These are phyloP conservation scores for Pogona vitticeps DNA, from an alignment of 2,113 vertebrate species.

Conservation along the genomic window DNA sequence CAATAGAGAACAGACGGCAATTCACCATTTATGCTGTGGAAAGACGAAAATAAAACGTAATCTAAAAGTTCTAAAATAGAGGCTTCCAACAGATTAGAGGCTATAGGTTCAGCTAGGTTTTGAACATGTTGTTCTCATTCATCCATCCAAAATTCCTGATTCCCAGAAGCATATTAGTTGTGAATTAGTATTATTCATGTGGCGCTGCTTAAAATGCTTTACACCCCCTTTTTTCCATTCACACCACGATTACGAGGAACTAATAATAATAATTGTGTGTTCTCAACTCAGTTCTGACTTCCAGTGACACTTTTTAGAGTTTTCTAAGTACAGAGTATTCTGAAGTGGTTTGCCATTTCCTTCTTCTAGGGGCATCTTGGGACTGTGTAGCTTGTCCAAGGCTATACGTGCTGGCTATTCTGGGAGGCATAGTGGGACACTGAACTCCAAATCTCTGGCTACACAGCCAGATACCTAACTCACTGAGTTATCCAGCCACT, in stretches of 20 bases:
- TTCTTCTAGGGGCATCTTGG: too few species aligned
- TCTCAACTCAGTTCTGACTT: too few species aligned
- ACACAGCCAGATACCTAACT: too few species aligned
- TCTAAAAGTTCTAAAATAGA: neutral
- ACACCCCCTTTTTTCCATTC: neutral
- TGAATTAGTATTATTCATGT: neutral
- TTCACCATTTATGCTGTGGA: neutral
- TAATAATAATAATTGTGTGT: too few species aligned
- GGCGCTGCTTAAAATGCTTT: neutral
- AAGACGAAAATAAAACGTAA: conserved; percentile 16
- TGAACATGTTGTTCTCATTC: neutral
- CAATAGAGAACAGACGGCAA: neutral
- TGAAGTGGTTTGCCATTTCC: too few species aligned
- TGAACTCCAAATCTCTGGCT: too few species aligned
- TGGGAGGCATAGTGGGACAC: too few species aligned
- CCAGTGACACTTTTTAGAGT: too few species aligned
- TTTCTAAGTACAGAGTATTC: too few species aligned
- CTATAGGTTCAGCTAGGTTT: neutral
- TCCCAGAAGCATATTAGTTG: neutral
- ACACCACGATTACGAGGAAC: neutral
- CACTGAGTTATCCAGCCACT: too few species aligned
- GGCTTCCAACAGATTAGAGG: conserved; percentile 17
- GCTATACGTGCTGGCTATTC: too few species aligned
- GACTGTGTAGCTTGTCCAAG: too few species aligned
- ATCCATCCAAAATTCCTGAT: neutral